Evolutionary conservation across 2,888 invertebrate species (phyloP).

Genomic region (Autographa gamma): DNA sequence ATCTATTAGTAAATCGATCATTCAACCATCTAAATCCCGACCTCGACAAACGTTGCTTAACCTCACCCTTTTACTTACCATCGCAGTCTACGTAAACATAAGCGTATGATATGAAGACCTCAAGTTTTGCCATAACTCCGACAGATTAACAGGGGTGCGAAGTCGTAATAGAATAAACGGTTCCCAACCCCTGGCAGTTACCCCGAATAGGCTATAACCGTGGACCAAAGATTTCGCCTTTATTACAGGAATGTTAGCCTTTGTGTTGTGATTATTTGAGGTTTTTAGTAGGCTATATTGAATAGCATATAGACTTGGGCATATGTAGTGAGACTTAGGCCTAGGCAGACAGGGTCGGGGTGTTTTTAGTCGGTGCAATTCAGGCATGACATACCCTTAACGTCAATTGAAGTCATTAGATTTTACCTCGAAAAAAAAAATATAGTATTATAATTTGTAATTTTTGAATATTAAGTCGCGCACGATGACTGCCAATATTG

Average conservation of each 20-base stretch:
- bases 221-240: slow-evolving; percentile 28
- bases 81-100: neutral
- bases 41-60: neutral
- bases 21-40: too few species aligned
- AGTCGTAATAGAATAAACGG: slow-evolving; percentile 57
- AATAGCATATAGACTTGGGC: neutral
- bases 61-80: neutral
- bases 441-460: too few species aligned
- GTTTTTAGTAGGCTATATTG: neutral
- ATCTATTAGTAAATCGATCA: too few species aligned
- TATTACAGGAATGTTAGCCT: slow-evolving; percentile 23
- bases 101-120: slow-evolving; percentile 38
- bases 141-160: slow-evolving; percentile 54
- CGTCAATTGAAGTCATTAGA: too few species aligned
- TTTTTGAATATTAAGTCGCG: too few species aligned
- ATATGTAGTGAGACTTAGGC: neutral
- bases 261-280: neutral
- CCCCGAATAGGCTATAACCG: slow-evolving; percentile 16
- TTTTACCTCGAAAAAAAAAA: too few species aligned
- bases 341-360: too few species aligned
- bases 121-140: slow-evolving; percentile 44
- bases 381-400: too few species aligned
- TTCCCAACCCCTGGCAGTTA: slow-evolving; percentile 10
- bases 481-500: too few species aligned
- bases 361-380: too few species aligned